A percentile compares a stretch with the other conserved stretches of the same genome.
phyloP scores from a whole-genome alignment of 2,888 invertebrate genomes.

The Luperina testacea region DNA sequence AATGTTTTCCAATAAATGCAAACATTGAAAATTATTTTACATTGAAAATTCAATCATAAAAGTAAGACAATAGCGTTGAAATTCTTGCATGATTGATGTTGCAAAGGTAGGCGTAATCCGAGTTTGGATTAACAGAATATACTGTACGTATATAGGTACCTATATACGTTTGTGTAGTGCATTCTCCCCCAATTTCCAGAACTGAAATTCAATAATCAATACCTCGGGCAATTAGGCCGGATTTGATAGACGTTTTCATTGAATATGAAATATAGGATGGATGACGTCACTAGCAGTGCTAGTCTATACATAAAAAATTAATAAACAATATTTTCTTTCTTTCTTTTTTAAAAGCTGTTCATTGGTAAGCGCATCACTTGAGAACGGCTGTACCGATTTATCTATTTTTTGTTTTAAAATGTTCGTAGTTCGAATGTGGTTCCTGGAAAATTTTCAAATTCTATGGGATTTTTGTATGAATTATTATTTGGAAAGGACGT shows the following conservation, averaged over 20 bases:
- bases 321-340: no score
- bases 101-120: conserved; percentile 5
- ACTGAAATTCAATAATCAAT: no score
- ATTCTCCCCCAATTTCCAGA: background rate
- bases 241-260: background rate
- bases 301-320: background rate
- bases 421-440: background rate
- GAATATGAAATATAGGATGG: background rate
- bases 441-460: background rate
- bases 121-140: background rate
- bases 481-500: background rate
- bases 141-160: background rate
- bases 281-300: background rate
- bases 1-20: conserved; percentile 16
- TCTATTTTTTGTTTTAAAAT: background rate
- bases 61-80: background rate
- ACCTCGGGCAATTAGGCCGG: no score
- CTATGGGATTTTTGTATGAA: background rate
- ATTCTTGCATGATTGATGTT: background rate
- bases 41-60: background rate
- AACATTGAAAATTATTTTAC: background rate
- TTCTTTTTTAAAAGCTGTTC: background rate
- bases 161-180: background rate
- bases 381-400: background rate
- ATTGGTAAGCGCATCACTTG: background rate